Conservation (phyloP, 1,140 invertebrate species). For the Spodoptera frugiperda region DNA sequence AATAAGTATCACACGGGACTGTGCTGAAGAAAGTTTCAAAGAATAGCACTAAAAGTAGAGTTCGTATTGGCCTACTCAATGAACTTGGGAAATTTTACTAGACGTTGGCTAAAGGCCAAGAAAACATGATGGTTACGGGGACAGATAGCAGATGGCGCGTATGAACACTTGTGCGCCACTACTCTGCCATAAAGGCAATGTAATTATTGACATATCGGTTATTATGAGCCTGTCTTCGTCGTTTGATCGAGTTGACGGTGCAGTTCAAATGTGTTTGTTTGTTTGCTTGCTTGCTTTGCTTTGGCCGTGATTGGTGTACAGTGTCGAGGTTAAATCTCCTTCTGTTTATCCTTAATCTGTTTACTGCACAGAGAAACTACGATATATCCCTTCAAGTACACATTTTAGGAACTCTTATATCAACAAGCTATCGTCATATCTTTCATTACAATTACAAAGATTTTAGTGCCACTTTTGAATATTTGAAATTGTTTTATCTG, state of each 20-base stretch:
- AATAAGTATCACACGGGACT: neutral
- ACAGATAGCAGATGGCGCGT: conserved; percentile 47
- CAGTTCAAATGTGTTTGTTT: conserved; percentile 9
- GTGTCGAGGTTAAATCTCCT: conserved; percentile 13
- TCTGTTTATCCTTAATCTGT: neutral
- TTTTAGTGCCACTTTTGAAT: too few relatives aligned
- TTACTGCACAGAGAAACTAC: too few relatives aligned
- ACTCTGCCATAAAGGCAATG: conserved; percentile 5
- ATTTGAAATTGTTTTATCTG: too few relatives aligned
- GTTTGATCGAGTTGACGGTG: conserved; percentile 5
- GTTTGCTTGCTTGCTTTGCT: conserved; percentile 9
- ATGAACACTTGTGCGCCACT: conserved; percentile 39
- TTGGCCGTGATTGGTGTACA: conserved; percentile 8
- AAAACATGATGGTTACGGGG: conserved; percentile 24
- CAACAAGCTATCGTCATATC: too few relatives aligned
- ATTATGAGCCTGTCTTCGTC: conserved; percentile 23
- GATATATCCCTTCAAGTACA: too few relatives aligned
- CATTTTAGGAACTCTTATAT: too few relatives aligned
- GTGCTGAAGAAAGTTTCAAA: conserved; percentile 47
- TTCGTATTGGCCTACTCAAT: conserved; percentile 54
- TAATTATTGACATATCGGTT: conserved; percentile 38
- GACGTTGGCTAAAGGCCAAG: conserved; percentile 56
- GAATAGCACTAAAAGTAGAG: conserved; percentile 49
- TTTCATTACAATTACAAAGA: too few relatives aligned
- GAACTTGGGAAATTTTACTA: conserved; percentile 63